A percentile compares a stretch with the other conserved stretches of the same genome.
Evolutionary conservation across 2,797 vertebrate genomes (phyloP).

Genomic region (Ciconia nigra): DNA sequence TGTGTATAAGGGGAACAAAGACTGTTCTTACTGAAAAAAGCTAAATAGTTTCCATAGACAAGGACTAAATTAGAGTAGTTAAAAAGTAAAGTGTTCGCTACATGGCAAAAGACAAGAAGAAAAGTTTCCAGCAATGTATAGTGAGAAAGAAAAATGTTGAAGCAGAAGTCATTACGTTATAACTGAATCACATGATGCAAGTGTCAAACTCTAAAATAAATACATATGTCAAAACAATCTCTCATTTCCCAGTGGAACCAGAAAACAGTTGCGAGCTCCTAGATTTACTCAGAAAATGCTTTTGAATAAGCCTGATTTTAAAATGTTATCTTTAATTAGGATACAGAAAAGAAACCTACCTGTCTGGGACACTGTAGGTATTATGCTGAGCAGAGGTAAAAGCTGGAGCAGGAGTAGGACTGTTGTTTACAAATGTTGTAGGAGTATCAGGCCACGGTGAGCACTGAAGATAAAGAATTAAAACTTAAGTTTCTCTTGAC

Average conservation of each 20-base stretch:
- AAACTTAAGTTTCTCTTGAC: background rate
- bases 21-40: background rate
- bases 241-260: background rate
- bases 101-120: background rate
- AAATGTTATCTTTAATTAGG: background rate
- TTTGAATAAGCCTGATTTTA: background rate
- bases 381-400: constrained; percentile 84
- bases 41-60: background rate
- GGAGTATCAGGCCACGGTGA: constrained; percentile 90
- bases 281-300: background rate
- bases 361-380: constrained; percentile 89
- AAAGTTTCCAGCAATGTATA: background rate
- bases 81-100: background rate
- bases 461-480: constrained; percentile 77
- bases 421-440: constrained; percentile 85
- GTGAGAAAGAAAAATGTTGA: background rate
- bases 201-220: background rate
- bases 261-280: background rate
- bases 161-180: background rate
- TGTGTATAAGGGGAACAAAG: background rate
- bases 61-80: background rate
- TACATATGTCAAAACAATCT: background rate
- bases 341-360: constrained; percentile 70
- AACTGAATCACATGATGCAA: background rate
- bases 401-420: constrained; percentile 83